These are phyloP conservation scores for Labeo rohita DNA, from an alignment of 2,113 vertebrate genomes.

Conservation along the genomic window DNA sequence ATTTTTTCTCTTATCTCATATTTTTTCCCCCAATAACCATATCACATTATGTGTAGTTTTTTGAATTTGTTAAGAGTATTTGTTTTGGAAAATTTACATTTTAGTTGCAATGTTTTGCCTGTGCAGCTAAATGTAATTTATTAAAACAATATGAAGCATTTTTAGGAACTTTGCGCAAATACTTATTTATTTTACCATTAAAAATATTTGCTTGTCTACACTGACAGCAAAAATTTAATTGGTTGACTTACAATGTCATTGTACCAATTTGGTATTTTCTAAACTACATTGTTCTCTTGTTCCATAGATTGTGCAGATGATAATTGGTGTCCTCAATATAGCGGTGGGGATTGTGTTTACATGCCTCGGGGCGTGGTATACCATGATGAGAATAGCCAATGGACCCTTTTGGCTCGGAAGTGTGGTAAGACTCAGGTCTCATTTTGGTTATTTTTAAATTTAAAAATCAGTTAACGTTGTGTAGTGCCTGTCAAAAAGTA, in stretches of 20 bases:
- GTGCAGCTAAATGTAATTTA: conserved; percentile 30
- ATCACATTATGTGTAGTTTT: background rate
- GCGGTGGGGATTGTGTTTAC: conserved; percentile 29
- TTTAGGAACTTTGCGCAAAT: background rate
- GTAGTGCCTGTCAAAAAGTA: too few relatives aligned
- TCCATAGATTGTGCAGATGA: conserved; percentile 67
- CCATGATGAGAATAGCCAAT: rapidly evolving
- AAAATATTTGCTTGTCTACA: background rate
- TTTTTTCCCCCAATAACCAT: background rate
- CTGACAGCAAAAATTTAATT: background rate
- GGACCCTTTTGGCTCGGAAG: conserved; percentile 61
- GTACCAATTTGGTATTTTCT: background rate
- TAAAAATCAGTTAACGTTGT: background rate
- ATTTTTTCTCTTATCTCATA: background rate
- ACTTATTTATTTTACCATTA: too few relatives aligned
- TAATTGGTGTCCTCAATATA: conserved; percentile 67
- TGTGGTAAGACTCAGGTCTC: conserved; percentile 60
- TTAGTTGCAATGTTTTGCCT: background rate
- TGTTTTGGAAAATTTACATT: background rate
- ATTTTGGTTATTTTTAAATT: background rate
- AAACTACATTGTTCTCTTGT: conserved; percentile 12
- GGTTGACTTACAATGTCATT: background rate
- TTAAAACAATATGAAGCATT: background rate
- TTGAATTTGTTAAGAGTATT: background rate
- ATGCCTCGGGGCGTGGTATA: rapidly evolving